Evolutionary conservation across 2,797 vertebrate species (phyloP).

Genomic region (Potorous gilbertii): DNA sequence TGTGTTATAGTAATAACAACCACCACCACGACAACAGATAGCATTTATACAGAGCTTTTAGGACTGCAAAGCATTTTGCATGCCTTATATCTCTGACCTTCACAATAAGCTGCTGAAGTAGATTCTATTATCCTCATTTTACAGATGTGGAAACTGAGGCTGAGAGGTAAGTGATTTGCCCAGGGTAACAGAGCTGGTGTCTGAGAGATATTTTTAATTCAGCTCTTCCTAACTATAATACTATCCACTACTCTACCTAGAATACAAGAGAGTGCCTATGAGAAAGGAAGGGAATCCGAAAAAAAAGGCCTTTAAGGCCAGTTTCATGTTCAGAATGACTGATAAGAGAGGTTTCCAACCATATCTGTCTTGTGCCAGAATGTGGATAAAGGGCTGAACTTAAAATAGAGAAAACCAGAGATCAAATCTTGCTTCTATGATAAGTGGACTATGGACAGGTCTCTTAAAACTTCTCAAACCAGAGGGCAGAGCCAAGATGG

Average conservation of each 20-base stretch:
- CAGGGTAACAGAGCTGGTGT: not conserved
- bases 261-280: not conserved
- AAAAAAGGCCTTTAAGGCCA: not conserved
- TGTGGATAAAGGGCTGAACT: not conserved
- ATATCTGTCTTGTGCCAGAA: not conserved
- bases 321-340: not conserved
- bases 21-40: not conserved
- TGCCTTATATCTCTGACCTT: not conserved
- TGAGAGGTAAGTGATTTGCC: not conserved
- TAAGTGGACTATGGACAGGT: not conserved
- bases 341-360: not conserved
- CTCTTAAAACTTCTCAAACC: not conserved
- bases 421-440: not conserved
- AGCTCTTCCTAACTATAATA: not conserved
- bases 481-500: too few species aligned
- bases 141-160: not conserved
- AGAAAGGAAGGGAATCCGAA: not conserved
- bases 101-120: not conserved
- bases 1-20: not conserved
- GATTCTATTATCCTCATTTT: not conserved
- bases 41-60: not conserved
- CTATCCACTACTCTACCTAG: not conserved
- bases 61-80: not conserved
- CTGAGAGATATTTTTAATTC: not conserved
- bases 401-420: not conserved